These are phyloP conservation scores for Montipora foliosa DNA, from an alignment of 64 coral and sea anemone genomes.

Conservation along the genomic window DNA sequence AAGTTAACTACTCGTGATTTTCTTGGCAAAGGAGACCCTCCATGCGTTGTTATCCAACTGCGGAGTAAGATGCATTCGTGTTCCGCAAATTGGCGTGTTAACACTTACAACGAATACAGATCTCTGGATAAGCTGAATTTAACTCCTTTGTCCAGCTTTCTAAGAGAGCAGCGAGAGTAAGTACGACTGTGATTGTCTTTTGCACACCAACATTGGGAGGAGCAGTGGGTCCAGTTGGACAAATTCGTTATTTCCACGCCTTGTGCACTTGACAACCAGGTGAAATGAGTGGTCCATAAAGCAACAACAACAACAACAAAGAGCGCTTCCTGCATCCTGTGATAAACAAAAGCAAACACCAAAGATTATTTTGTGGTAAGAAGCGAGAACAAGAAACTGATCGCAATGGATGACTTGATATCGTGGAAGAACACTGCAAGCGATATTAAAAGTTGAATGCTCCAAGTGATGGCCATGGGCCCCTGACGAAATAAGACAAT, in stretches of 20 bases:
- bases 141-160: background rate
- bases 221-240: constrained; percentile 19
- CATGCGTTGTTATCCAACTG: no score
- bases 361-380: background rate
- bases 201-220: constrained; percentile 18
- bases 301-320: background rate
- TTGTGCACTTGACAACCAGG: background rate
- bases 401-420: no score
- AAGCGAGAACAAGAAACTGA: background rate
- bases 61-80: no score
- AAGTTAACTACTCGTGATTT: no score
- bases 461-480: no score
- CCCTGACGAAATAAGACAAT: no score
- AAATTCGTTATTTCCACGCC: background rate
- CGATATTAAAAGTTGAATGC: no score
- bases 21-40: no score
- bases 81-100: background rate
- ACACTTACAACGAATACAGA: constrained; percentile 29
- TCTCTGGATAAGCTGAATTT: constrained; percentile 15
- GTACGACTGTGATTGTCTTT: background rate
- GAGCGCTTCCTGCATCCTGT: background rate
- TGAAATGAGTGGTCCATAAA: background rate
- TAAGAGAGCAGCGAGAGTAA: background rate
- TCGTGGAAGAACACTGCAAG: no score
- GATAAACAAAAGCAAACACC: background rate